Percentiles rank a stretch among this genome's conserved stretches.
Conservation (phyloP, 2,797 vertebrate species). For the Falco cherrug region DNA sequence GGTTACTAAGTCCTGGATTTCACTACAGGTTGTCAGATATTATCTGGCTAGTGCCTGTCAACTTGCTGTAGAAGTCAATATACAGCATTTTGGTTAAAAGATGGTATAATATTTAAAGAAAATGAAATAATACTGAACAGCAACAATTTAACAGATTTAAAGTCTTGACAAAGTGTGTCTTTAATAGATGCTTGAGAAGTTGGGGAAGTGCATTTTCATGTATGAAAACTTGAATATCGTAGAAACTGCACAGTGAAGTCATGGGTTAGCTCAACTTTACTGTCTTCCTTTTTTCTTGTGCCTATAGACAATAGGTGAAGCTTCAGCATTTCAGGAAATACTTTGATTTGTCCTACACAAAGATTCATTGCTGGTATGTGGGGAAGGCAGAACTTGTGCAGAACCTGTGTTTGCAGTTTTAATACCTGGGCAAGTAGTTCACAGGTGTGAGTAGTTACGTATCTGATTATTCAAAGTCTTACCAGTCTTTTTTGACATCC, state of each 20-base stretch:
- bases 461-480: neutral
- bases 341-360: neutral
- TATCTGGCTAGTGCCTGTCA: neutral
- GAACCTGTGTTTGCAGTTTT: neutral
- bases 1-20: slow-evolving; percentile 31
- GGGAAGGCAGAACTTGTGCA: neutral
- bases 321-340: neutral
- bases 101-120: neutral
- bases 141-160: neutral
- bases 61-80: neutral
- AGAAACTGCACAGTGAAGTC: neutral
- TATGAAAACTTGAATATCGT: neutral
- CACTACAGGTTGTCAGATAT: neutral
- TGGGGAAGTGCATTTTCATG: neutral
- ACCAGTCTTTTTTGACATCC: neutral
- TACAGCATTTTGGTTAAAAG: neutral
- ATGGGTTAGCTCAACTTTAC: neutral
- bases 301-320: neutral
- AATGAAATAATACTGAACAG: neutral
- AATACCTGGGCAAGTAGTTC: neutral
- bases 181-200: neutral
- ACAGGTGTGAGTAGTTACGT: neutral
- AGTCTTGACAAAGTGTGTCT: neutral
- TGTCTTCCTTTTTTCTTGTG: neutral
- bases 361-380: neutral